These are phyloP conservation scores for Dryomyza anilis DNA, from an alignment of 2,888 invertebrate genomes.

Conservation along the genomic window DNA sequence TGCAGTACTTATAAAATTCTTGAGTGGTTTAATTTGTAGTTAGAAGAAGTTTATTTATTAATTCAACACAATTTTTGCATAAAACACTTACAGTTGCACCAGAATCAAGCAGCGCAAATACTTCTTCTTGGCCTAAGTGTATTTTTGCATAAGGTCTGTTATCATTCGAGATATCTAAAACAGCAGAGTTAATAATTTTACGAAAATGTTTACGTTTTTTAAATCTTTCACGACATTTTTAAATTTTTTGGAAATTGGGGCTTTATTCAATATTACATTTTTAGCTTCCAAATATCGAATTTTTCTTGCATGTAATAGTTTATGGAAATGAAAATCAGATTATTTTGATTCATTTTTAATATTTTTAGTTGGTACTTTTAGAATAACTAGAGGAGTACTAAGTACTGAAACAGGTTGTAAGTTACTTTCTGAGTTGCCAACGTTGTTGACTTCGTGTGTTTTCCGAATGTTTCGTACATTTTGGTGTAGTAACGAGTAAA, in stretches of 20 bases:
- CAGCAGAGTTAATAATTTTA: background rate
- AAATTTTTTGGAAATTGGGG: background rate
- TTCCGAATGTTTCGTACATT: background rate
- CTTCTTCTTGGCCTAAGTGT: background rate
- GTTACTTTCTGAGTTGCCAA: background rate
- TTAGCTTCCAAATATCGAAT: background rate
- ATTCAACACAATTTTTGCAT: conserved; percentile 9
- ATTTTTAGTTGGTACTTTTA: background rate
- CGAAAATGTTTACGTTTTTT: background rate
- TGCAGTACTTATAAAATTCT: conserved; percentile 13
- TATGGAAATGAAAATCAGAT: background rate
- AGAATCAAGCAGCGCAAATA: conserved; percentile 1
- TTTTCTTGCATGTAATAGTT: background rate
- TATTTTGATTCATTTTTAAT: background rate
- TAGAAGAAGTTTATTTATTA: background rate
- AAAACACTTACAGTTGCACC: conserved; percentile 16
- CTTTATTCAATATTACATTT: background rate
- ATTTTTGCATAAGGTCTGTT: background rate
- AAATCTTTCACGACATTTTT: background rate
- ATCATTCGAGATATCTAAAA: background rate
- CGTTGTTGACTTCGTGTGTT: background rate
- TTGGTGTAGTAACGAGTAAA: background rate
- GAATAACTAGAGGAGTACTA: background rate
- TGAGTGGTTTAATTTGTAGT: background rate
- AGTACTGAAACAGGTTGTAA: too few relatives aligned